A percentile compares a stretch with the other conserved stretches of the same genome.
Conservation (phyloP, 2,888 invertebrate genomes). For the Rhyacophila evoluta region DNA sequence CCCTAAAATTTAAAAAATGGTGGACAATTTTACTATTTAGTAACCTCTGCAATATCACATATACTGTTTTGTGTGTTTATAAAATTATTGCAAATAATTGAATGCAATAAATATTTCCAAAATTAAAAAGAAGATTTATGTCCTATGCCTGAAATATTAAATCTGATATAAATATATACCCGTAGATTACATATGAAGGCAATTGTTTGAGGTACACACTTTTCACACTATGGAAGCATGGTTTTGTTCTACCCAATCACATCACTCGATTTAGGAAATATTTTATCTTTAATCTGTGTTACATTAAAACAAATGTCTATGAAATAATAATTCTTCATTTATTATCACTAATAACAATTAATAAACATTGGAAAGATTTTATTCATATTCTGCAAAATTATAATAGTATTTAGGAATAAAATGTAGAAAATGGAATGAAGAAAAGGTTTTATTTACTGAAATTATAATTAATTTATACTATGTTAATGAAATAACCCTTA, state of each 20-base stretch:
- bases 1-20: too few relatives aligned
- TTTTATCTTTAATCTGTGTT: not conserved
- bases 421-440: slow-evolving; percentile 3
- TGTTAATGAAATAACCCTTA: not conserved
- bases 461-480: not conserved
- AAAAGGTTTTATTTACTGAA: not conserved
- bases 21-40: too few relatives aligned
- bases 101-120: too few relatives aligned
- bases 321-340: not conserved
- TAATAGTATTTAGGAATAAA: not conserved
- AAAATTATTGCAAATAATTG: too few relatives aligned
- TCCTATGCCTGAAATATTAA: too few relatives aligned
- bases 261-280: not conserved
- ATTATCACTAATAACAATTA: not conserved
- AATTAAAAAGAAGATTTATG: too few relatives aligned
- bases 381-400: not conserved
- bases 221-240: not conserved
- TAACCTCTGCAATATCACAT: too few relatives aligned
- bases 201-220: not conserved
- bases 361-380: not conserved
- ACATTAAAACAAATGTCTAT: not conserved
- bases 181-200: slow-evolving; percentile 1
- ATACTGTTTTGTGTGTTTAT: too few relatives aligned
- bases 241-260: not conserved
- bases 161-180: not conserved